Percentiles rank a stretch among this genome's conserved stretches.
Conservation (phyloP, 2,797 vertebrate genomes). For the Molothrus aeneus region DNA sequence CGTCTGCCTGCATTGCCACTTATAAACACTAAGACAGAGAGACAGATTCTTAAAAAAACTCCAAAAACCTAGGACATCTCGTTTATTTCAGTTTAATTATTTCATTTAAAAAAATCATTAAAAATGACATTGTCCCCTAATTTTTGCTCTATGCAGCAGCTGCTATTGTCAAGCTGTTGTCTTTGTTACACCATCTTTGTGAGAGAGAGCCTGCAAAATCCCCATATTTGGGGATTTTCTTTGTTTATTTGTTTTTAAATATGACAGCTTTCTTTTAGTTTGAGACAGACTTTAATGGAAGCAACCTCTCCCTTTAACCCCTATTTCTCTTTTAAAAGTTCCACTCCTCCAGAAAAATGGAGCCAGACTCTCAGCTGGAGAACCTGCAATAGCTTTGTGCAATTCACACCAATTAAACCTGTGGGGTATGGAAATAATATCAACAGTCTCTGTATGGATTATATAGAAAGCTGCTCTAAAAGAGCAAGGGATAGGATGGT, state of each 20-base stretch:
- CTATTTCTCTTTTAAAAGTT: not conserved
- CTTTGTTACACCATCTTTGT: conserved; percentile 13
- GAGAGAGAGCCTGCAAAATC: not conserved
- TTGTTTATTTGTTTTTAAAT: not conserved
- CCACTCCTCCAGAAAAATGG: not conserved
- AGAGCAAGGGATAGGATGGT: not conserved
- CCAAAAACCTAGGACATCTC: not conserved
- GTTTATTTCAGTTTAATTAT: conserved; percentile 50
- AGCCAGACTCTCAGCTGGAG: not conserved
- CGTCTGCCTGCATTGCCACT: not conserved
- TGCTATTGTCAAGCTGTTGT: conserved; percentile 57
- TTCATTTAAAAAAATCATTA: conserved; percentile 62
- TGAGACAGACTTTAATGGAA: not conserved
- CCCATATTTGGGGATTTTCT: not conserved
- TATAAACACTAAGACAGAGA: not conserved
- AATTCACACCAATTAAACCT: not conserved
- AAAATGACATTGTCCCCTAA: conserved; percentile 57
- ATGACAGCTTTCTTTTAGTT: conserved; percentile 19
- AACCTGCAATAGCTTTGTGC: not conserved
- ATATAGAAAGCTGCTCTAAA: not conserved
- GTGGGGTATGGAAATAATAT: not conserved
- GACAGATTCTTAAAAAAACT: not conserved
- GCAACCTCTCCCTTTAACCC: not conserved
- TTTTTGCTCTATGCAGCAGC: conserved; percentile 27
- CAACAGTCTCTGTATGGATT: not conserved